Percentiles rank a stretch among this genome's conserved stretches.
Evolutionary conservation across 2,113 vertebrate species (phyloP).

Genomic region (Corythaeola cristata): DNA sequence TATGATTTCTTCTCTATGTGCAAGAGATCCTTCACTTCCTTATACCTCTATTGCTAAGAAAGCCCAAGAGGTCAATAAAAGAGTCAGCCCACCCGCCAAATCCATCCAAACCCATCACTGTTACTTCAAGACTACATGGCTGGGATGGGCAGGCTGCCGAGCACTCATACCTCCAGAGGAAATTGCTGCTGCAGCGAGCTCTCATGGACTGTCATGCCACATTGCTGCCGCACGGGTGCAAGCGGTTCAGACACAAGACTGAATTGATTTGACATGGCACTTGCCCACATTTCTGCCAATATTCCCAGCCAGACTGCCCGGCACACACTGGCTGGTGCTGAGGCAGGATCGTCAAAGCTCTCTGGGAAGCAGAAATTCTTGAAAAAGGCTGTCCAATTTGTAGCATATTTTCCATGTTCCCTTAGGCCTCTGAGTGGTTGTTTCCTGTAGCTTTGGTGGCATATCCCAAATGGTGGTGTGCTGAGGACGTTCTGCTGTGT

Average conservation of each 20-base stretch:
- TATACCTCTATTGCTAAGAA: background rate
- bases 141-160: fast-evolving
- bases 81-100: background rate
- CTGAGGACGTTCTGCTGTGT: background rate
- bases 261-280: background rate
- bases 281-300: background rate
- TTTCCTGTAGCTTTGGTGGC: background rate
- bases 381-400: background rate
- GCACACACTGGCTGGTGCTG: background rate
- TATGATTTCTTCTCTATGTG: background rate
- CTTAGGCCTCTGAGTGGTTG: background rate
- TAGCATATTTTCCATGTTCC: background rate
- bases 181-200: background rate
- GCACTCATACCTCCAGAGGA: background rate
- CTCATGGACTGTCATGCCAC: fast-evolving
- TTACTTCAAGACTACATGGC: background rate
- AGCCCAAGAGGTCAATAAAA: background rate
- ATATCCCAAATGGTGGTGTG: background rate
- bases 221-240: fast-evolving
- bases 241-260: background rate
- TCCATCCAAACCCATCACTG: background rate
- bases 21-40: background rate
- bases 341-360: background rate
- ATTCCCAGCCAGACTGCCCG: background rate
- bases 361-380: background rate